Conservation (phyloP, 2,113 vertebrate species). For the Elephantulus edwardii region DNA sequence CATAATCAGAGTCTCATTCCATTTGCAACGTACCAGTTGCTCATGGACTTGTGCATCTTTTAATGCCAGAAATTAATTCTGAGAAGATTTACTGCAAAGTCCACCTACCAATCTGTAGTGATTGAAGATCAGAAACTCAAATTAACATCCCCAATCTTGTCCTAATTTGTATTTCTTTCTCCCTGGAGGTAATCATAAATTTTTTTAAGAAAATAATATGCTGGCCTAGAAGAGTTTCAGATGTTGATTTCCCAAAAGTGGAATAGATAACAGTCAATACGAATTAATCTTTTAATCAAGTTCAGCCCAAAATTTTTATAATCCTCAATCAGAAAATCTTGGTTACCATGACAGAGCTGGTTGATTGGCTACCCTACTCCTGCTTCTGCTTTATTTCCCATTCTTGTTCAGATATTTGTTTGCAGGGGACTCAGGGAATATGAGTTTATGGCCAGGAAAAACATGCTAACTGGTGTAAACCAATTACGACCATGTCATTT, state of each 20-base stretch:
- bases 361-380: not conserved
- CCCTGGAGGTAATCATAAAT: not conserved
- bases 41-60: not conserved
- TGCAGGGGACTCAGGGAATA: not conserved
- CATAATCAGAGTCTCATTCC: not conserved
- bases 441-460: not conserved
- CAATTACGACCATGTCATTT: not conserved
- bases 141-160: conserved; percentile 46
- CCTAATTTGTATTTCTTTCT: not conserved
- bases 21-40: not conserved
- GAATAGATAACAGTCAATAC: not conserved
- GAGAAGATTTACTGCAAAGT: not conserved
- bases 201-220: conserved; percentile 5
- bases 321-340: not conserved
- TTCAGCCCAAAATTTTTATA: not conserved
- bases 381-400: not conserved
- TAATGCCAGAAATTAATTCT: not conserved
- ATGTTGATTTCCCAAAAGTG: not conserved
- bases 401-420: conserved; percentile 6
- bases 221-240: not conserved
- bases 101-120: not conserved
- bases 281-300: conserved; percentile 16
- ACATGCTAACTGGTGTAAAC: not conserved
- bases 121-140: conserved; percentile 46
- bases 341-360: not conserved